Base-by-base conservation (phyloP, 2,113 vertebrate species). In the Cryptotis parvus region DNA sequence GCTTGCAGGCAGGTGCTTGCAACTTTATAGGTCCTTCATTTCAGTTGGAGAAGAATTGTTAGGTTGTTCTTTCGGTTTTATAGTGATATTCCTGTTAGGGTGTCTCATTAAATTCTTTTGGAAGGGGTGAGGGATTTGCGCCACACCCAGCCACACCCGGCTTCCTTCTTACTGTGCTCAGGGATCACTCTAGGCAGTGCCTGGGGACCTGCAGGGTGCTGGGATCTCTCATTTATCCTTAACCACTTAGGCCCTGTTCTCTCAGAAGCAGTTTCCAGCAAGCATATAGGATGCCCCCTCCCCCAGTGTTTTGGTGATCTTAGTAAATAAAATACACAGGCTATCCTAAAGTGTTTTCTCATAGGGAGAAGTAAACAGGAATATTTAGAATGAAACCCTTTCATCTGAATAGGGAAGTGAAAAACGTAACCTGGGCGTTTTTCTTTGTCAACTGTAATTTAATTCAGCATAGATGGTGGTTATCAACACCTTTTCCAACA, bases 61-160 rank as follows among this genome's bases (percentile, higher is more conserved):
- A 49, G 6, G 11, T 75, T 83, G 90, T 84, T 92, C 65, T 86
- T 81, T 70, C 29, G 80, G 58, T 93, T 83, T 87, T 84, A 3
- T 74, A 35, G 74, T 81, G 81, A 66, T 6, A 35, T 90, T 92
- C 78, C 43, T 90, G 24, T 78, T 69, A 65, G 80, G 80, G 31
- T 31, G 31, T 84, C 35, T 66, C 41, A 33, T 81, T 92, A 80
- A 24, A 52, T 87, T 73, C 61, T 86, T 93, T n/a, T n/a, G n/a
- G n/a, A n/a, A n/a, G 72, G 77, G 88, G 80, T 61, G 12, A 16
- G 52, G 8, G 9, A 22, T 63, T 49, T 49, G 5, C 45, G 14
- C 45, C 45, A 12, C 45, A 49, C 45, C 45, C 45, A 49, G 45
- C 45, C 14, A 14, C 9, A 49, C 14, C 45, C 45, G 14, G 45